Conservation (phyloP, 2,888 invertebrate species). For the Strigamia maritima region DNA sequence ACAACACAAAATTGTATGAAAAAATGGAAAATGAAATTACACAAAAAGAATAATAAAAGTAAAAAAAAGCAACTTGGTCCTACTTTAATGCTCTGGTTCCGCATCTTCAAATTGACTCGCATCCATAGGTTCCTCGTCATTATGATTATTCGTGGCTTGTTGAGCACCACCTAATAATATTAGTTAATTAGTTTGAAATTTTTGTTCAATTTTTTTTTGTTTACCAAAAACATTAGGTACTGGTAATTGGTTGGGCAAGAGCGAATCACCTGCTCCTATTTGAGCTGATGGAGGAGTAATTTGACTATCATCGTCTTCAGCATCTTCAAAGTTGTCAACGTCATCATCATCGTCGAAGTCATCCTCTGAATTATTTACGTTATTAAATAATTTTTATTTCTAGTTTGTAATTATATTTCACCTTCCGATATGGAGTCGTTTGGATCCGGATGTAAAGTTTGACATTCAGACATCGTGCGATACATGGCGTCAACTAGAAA, state of each 20-base stretch:
- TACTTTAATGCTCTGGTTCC: constrained; percentile 37
- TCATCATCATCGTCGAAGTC: neutral
- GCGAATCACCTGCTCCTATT: constrained; percentile 10
- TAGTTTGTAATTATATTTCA: neutral
- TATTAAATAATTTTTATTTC: too few relatives aligned
- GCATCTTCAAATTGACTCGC: constrained; percentile 44
- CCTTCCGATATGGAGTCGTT: constrained; percentile 61
- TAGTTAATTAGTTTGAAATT: neutral
- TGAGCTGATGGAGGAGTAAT: neutral
- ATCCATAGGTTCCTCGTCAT: constrained; percentile 46
- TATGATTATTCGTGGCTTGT: neutral
- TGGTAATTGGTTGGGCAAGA: neutral
- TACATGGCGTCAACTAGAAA: constrained; percentile 64
- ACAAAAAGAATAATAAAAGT: neutral
- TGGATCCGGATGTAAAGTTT: constrained; percentile 75
- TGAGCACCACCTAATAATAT: neutral
- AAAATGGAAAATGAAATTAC: neutral
- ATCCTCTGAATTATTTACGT: too few relatives aligned
- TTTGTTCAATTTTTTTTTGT: neutral
- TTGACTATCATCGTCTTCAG: constrained; percentile 31
- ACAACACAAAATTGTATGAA: neutral
- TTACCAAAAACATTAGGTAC: neutral
- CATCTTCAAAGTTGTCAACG: constrained; percentile 32
- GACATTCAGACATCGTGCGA: constrained; percentile 71
- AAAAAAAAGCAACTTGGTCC: neutral